Evolutionary conservation across 2,797 vertebrate genomes (phyloP), one percentile per base, ranked within the genome.

Genomic region (Micromesistius poutassou): DNA sequence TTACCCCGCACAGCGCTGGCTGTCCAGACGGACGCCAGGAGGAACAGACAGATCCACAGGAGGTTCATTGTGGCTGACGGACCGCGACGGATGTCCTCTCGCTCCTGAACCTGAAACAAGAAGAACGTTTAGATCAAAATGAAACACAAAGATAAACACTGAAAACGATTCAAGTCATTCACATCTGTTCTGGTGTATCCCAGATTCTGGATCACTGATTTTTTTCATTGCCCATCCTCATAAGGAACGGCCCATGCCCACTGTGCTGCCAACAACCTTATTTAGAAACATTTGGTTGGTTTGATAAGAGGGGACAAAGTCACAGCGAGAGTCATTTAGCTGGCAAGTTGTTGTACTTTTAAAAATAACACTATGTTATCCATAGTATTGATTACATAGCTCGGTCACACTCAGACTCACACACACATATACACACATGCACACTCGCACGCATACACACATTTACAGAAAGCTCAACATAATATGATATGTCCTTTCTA

Each of bases 1-100:
- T 91, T 82, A 93, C 92, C 91, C 55, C 92, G 85, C 72, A 86
- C 92, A 81, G 86, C 87, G 0, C 77, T 35, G 77, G 86, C 88
- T 86, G 84, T 82, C 81, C 88, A 71, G n/a, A 87, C 3, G 86
- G 83, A 82, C 84, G 91, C 81, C 80, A 91, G 77, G 80, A 90
- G 4, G 77, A 83, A 62, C 71, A 92, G 55, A n/a, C 50, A 80
- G 30, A 85, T 28, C 82, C 84, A 82, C 36, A 87, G n/a, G 75
- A 90, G 74, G 55, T 88, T 79, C 92, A 92, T 93, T 42, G 40
- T 84, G 68, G 73, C 74, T 0, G 55, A 13, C 22, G 19, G 50
- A 62, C 68, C 12, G 9, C 30, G 4, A 28, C 30, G 30, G 72
- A 79, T 2, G n/a, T 12, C 8, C 8, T 72, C 33, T 9, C 31